phyloP scores from a whole-genome alignment of 1,140 invertebrate genomes.

The Carposina sasakii region DNA sequence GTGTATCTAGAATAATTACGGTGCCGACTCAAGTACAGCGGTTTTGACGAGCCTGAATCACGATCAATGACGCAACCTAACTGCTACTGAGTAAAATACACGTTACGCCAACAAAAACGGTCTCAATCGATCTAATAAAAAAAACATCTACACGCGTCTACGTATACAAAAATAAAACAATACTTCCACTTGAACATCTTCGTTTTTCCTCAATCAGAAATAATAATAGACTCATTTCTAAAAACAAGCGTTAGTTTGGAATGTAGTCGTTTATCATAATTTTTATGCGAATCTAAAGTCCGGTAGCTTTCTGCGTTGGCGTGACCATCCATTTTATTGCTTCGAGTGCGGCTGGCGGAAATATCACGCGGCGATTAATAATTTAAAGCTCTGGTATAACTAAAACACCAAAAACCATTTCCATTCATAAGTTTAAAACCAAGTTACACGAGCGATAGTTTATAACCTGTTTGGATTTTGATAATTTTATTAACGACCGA shows the following conservation, averaged over 20 bases:
- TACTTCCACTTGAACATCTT: too few relatives aligned
- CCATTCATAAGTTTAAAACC: slow-evolving; percentile 65
- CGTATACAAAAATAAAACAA: too few relatives aligned
- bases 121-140: too few relatives aligned
- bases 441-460: slow-evolving; percentile 51
- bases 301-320: slow-evolving; percentile 52
- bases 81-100: slow-evolving; percentile 25
- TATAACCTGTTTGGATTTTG: slow-evolving; percentile 71
- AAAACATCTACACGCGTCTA: too few relatives aligned
- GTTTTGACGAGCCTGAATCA: slow-evolving; percentile 43
- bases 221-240: too few relatives aligned
- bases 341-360: slow-evolving; percentile 62
- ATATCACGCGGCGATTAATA: slow-evolving; percentile 66
- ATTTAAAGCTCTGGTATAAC: slow-evolving; percentile 67
- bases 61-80: slow-evolving; percentile 37
- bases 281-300: slow-evolving; percentile 40
- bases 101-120: slow-evolving; percentile 29
- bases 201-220: too few relatives aligned
- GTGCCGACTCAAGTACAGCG: slow-evolving; percentile 25
- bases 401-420: slow-evolving; percentile 68
- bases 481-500: slow-evolving; percentile 72
- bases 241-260: too few relatives aligned
- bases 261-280: too few relatives aligned
- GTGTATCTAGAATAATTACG: slow-evolving; percentile 62
- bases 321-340: slow-evolving; percentile 47